Evolutionary conservation across 2,113 vertebrate genomes (phyloP).

Genomic region (Pontoporia blainvillei): DNA sequence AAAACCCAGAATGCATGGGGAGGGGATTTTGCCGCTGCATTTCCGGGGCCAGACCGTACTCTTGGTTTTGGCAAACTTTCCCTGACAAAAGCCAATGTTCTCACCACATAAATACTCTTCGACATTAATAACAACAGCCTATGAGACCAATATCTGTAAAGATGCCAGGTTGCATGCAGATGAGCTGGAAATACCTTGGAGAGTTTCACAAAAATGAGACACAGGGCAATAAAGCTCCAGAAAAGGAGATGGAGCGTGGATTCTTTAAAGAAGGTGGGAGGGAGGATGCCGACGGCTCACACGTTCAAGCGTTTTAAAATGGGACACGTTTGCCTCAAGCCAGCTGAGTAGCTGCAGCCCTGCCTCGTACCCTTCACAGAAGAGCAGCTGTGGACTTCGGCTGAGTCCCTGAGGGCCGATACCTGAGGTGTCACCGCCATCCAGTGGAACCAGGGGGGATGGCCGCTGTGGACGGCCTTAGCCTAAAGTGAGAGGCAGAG

Average conservation of each 20-base stretch:
- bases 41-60: not conserved
- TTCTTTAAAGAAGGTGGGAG: not conserved
- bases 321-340: not conserved
- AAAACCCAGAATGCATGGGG: not conserved
- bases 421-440: conserved; percentile 31
- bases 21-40: not conserved
- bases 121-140: not conserved
- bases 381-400: accelerated
- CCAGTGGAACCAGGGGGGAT: not conserved
- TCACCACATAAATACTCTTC: not conserved
- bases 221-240: not conserved
- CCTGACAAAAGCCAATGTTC: not conserved
- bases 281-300: not conserved
- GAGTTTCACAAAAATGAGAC: not conserved
- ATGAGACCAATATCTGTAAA: not conserved
- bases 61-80: not conserved
- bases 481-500: not conserved
- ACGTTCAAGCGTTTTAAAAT: not conserved
- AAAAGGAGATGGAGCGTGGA: not conserved
- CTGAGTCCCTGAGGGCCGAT: not conserved
- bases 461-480: not conserved
- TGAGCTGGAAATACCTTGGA: not conserved
- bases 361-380: accelerated
- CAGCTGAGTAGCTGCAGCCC: not conserved
- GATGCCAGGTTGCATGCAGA: not conserved